Conservation (phyloP, 2,113 vertebrate species). For the Cyphotilapia sp. region DNA sequence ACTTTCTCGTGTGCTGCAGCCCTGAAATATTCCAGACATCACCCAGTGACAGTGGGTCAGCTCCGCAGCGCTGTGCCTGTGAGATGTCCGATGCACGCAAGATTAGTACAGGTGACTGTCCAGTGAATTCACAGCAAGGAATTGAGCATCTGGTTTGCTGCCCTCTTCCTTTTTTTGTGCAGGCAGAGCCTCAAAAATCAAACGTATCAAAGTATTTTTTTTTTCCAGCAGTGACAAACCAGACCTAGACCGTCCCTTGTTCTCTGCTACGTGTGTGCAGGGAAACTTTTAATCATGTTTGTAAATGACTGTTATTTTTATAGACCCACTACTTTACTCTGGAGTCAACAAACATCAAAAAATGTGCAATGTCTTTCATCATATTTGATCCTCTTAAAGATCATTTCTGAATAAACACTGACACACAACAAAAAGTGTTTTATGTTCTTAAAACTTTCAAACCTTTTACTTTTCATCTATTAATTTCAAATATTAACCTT, state of each 20-base stretch:
- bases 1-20: background rate
- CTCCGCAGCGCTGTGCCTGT: background rate
- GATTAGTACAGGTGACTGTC: background rate
- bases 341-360: background rate
- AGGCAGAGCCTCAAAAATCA: background rate
- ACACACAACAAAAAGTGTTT: background rate
- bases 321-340: background rate
- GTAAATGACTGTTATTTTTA: background rate
- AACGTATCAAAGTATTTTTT: background rate
- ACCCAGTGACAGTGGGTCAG: background rate
- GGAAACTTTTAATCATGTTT: background rate
- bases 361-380: background rate
- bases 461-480: background rate
- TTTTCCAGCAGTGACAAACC: background rate
- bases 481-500: background rate
- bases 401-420: rapidly evolving
- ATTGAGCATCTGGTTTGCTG: background rate
- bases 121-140: background rate
- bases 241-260: rapidly evolving
- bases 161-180: background rate
- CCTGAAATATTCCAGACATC: background rate
- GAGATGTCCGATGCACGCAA: background rate
- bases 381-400: background rate
- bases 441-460: background rate
- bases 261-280: background rate